Percentiles rank a stretch among this genome's conserved stretches.
These are phyloP conservation scores for Oxyura jamaicensis DNA, from an alignment of 2,113 vertebrate species.

Conservation along the genomic window DNA sequence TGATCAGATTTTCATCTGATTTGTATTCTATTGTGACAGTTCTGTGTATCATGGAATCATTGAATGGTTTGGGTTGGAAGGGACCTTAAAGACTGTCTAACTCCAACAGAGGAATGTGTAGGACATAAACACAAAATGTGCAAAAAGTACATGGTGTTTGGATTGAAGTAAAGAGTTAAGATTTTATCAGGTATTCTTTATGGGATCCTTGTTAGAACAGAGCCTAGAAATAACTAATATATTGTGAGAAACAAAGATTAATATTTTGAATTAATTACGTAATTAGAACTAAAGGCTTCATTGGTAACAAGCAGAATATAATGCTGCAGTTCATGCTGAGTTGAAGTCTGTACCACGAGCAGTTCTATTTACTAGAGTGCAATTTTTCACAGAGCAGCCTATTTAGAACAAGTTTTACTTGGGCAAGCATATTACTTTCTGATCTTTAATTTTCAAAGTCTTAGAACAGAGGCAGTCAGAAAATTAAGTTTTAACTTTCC, in stretches of 20 bases:
- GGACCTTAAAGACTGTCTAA: no score
- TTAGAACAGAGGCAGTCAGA: not conserved
- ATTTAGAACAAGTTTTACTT: conserved; percentile 17
- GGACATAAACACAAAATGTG: not conserved
- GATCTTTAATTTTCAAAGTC: not conserved
- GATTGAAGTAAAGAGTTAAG: not conserved
- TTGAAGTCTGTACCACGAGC: not conserved
- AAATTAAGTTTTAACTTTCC: not conserved
- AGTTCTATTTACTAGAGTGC: not conserved
- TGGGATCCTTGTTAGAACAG: not conserved
- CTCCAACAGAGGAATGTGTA: no score
- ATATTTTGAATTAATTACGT: not conserved
- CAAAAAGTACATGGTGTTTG: not conserved
- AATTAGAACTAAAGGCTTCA: not conserved
- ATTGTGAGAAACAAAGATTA: not conserved
- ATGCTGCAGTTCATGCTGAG: not conserved
- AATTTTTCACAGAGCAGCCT: not conserved
- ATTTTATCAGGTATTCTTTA: not conserved
- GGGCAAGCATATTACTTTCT: not conserved
- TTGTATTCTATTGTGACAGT: not conserved
- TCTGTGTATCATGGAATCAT: not conserved
- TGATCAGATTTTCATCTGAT: not conserved
- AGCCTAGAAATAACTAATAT: not conserved
- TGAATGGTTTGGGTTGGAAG: no score
- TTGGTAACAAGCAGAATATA: not conserved